Conservation (phyloP, 2,113 vertebrate genomes). For the Zosterops hypoxanthus region DNA sequence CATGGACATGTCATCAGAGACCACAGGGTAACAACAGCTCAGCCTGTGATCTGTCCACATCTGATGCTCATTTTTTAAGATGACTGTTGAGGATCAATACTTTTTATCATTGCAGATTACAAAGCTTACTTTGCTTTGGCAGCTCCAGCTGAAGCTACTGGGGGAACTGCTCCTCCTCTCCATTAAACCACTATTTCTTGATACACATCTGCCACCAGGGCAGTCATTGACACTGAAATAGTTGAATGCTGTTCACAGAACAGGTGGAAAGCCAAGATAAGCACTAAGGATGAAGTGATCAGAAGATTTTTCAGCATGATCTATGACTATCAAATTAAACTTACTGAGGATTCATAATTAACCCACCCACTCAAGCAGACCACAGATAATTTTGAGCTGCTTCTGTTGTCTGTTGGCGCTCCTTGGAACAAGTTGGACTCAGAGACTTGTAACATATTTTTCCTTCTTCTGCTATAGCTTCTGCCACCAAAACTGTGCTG, state of each 20-base stretch:
- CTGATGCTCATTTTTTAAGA: not conserved
- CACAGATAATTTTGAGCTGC: not conserved
- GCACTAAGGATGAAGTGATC: not conserved
- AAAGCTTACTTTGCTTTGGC: not conserved
- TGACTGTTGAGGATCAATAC: not conserved
- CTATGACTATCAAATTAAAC: not conserved
- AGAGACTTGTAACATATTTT: not conserved
- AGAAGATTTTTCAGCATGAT: not conserved
- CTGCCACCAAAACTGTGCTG: not conserved
- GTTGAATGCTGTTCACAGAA: not conserved
- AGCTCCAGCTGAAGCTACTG: not conserved
- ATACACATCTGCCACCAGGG: not conserved
- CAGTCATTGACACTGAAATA: not conserved
- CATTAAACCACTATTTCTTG: not conserved
- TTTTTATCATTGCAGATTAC: not conserved
- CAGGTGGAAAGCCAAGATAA: not conserved
- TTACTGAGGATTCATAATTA: not conserved
- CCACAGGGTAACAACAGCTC: not conserved
- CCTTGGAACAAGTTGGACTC: not conserved
- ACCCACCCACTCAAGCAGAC: not conserved
- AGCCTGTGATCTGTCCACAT: not conserved
- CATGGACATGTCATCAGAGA: not conserved
- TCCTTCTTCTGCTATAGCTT: not conserved
- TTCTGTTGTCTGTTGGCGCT: not conserved
- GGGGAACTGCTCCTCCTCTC: not conserved